phyloP scores from a whole-genome alignment of 1,140 invertebrate genomes.

The Idris sp. region DNA sequence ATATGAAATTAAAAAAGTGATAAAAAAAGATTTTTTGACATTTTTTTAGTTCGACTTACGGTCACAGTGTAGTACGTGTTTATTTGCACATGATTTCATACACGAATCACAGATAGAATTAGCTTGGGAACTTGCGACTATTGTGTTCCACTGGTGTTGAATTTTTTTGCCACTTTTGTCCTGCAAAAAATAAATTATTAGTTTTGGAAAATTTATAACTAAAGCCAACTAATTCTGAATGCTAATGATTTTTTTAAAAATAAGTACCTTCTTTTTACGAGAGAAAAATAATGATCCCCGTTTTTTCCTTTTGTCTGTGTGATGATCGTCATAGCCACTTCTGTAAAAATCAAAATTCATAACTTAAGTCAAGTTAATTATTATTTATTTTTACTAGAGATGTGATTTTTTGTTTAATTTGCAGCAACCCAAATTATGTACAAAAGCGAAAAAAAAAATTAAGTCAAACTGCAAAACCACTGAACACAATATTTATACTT shows the following conservation, averaged over 20 bases:
- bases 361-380: too few species aligned
- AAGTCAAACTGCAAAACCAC: not conserved
- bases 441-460: conserved; percentile 3
- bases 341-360: conserved; percentile 14
- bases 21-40: too few species aligned
- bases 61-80: conserved; percentile 85
- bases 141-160: conserved; percentile 83
- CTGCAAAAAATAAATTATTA: conserved; percentile 46
- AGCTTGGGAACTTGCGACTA: conserved; percentile 75
- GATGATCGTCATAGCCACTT: conserved; percentile 80
- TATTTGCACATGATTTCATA: conserved; percentile 87
- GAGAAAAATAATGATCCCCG: conserved; percentile 90
- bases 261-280: conserved; percentile 88
- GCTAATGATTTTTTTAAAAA: too few species aligned
- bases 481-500: conserved; percentile 74
- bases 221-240: too few species aligned
- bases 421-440: conserved; percentile 1
- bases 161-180: conserved; percentile 75
- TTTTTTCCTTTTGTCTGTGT: conserved; percentile 90
- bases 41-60: too few species aligned
- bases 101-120: conserved; percentile 86
- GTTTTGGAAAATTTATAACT: not conserved
- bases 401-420: too few species aligned
- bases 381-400: too few species aligned
- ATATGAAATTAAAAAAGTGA: too few species aligned